Base-by-base conservation (phyloP, 2,797 vertebrate genomes). In the Hydrocynus forskahlii region DNA sequence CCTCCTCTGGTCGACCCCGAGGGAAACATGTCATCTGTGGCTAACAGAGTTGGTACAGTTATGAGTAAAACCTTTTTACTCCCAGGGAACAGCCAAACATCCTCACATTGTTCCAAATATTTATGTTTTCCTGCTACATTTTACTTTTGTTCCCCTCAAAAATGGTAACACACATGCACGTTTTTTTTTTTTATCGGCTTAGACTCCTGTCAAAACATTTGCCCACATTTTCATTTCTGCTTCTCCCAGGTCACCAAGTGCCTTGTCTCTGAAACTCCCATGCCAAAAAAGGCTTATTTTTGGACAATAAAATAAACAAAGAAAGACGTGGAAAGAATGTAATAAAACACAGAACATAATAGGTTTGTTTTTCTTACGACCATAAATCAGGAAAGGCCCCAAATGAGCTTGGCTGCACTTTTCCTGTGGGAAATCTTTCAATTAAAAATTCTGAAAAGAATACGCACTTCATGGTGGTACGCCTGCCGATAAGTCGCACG, bases 211-310 rank as follows among this genome's bases (percentile, higher is more conserved):
- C 54, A 43, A 38, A 55, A 62, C 25, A 70, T 52, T 52, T 69
- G 19, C 25, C 43, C 40, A 40, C 43, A 54, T 81, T 79, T 79
- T 25, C n/a, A 52, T 80, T 66, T 48, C 62, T 66, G 2, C 16
- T 55, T 64, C 50, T 71, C 3, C 19, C 6, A 8, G 45, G 45
- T 43, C 66, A 75, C 50, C 48, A 29, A 55, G 66, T 77, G 55
- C 52, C 38, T 62, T 21, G 16, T 55, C 12, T 52, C 40, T 50
- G 4, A 62, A 74, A 50, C 54, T 60, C 54, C 72, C 79, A 60
- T 76, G 54, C 69, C 54, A 76, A 74, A 74, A 48, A 12, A 50
- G 23, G 25, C 50, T 71, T 81, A 76, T 72, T 76, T 70, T 23
- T 69, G 25, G 54, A 75, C 21, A 48, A 59, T 50, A 25, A 75